phyloP scores from a whole-genome alignment of 2,888 invertebrate genomes.

The Chalcosyrphus nemorum region DNA sequence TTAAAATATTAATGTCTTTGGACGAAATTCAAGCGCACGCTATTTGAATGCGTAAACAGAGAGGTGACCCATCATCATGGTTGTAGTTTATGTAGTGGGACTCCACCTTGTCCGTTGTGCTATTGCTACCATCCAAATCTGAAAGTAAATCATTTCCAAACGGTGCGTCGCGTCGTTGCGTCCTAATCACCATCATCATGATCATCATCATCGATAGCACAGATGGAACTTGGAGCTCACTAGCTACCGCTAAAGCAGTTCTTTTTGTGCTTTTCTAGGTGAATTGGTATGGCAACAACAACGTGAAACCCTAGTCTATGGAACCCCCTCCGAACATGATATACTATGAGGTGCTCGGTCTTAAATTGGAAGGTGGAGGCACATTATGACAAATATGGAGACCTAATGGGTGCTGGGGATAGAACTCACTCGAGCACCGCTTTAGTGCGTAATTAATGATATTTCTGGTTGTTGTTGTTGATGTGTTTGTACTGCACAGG shows the following conservation, averaged over 20 bases:
- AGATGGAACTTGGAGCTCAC: constrained; percentile 44
- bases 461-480: constrained; percentile 22
- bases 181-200: constrained; percentile 57
- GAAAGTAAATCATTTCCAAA: constrained; percentile 70
- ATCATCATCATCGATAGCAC: constrained; percentile 35
- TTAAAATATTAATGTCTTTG: constrained; percentile 73
- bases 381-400: constrained; percentile 64
- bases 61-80: background rate
- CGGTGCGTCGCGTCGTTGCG: constrained; percentile 19
- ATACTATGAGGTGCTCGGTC: constrained; percentile 46
- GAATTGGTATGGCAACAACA: constrained; percentile 50
- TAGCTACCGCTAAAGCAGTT: constrained; percentile 36
- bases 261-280: constrained; percentile 29
- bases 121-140: constrained; percentile 37
- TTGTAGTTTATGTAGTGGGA: constrained; percentile 13
- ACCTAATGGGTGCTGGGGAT: constrained; percentile 54
- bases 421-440: constrained; percentile 37
- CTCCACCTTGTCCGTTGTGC: constrained; percentile 54
- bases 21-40: constrained; percentile 71
- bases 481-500: background rate
- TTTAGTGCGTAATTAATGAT: constrained; percentile 58
- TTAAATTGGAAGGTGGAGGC: constrained; percentile 54
- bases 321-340: constrained; percentile 43
- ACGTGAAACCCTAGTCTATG: background rate
- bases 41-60: constrained; percentile 51